These are phyloP conservation scores for Lutjanus campechanus DNA, from an alignment of 2,797 vertebrate species.

Conservation along the genomic window DNA sequence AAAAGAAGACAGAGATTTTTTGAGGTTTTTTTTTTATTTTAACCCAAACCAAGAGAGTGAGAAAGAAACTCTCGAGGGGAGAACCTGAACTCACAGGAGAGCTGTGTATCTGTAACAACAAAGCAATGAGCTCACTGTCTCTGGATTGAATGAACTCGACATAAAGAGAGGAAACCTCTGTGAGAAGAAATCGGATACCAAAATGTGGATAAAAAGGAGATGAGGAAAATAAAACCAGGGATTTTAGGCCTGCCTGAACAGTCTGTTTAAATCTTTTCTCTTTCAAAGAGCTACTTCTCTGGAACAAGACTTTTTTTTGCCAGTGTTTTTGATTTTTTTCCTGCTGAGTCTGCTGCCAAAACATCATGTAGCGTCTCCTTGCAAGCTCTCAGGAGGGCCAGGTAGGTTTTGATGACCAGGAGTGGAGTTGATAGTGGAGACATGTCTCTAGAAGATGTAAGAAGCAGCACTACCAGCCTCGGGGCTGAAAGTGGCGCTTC, in stretches of 20 bases:
- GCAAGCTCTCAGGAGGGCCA: slow-evolving; percentile 24
- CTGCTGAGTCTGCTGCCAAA: slow-evolving; percentile 6
- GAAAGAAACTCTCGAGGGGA: slow-evolving; percentile 37
- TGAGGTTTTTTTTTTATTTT: slow-evolving; percentile 3
- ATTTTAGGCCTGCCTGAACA: slow-evolving; percentile 34
- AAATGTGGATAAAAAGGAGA: slow-evolving; percentile 49
- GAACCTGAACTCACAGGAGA: slow-evolving; percentile 63
- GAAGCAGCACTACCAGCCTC: slow-evolving; percentile 63
- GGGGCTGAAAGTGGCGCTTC: slow-evolving; percentile 51
- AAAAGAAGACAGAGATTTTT: slow-evolving; percentile 13
- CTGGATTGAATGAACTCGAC: slow-evolving; percentile 66
- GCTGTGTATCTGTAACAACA: slow-evolving; percentile 64
- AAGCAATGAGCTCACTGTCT: slow-evolving; percentile 67
- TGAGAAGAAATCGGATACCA: slow-evolving; percentile 51
- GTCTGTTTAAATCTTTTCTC: slow-evolving; percentile 9
- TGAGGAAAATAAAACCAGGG: slow-evolving; percentile 41
- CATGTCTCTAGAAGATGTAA: slow-evolving; percentile 84
- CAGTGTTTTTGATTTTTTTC: not conserved
- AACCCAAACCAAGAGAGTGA: slow-evolving; percentile 5
- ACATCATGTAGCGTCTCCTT: slow-evolving; percentile 55
- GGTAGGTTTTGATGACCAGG: slow-evolving; percentile 42
- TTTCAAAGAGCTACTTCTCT: not conserved
- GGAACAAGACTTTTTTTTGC: slow-evolving; percentile 2
- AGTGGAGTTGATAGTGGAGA: slow-evolving; percentile 32
- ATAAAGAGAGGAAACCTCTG: slow-evolving; percentile 41